These are phyloP conservation scores for Tokudaia muenninki DNA, from an alignment of 2,797 vertebrate genomes.

Conservation along the genomic window DNA sequence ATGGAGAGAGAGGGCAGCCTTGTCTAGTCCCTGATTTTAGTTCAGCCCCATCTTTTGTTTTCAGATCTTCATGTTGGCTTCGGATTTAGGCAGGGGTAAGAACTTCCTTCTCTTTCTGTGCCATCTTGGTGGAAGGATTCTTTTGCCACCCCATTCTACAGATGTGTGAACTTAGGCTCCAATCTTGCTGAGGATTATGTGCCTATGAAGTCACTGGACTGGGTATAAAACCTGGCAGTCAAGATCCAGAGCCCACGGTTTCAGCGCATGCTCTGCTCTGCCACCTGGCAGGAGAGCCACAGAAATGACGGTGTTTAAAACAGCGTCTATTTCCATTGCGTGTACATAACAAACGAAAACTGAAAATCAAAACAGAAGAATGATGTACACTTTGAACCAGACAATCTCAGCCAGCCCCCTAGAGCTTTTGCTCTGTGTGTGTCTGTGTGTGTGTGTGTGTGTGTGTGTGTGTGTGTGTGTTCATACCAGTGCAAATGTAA, in stretches of 20 bases:
- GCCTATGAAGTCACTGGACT: not conserved
- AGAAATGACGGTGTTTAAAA: not conserved
- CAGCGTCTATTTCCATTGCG: not conserved
- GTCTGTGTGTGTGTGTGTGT: not conserved
- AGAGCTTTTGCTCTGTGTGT: not conserved
- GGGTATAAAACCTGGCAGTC: constrained; percentile 21
- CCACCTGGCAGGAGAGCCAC: not conserved
- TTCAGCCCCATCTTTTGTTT: not conserved
- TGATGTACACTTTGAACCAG: not conserved
- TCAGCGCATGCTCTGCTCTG: not conserved
- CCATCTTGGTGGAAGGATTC: not conserved
- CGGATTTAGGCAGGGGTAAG: not conserved
- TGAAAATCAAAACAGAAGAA: constrained; percentile 38
- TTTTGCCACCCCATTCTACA: not conserved
- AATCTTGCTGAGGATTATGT: not conserved
- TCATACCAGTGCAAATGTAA: not conserved
- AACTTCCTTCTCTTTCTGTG: not conserved
- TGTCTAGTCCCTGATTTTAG: no score
- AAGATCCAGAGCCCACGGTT: not conserved
- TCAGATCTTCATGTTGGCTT: not conserved
- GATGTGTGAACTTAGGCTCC: not conserved
- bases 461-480: not conserved
- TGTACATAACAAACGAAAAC: not conserved
- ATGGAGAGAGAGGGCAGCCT: no score
- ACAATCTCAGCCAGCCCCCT: not conserved